Percentiles rank a stretch among this genome's conserved stretches.
phyloP scores from a whole-genome alignment of 1,140 invertebrate species.

The Drosophila ficusphila region DNA sequence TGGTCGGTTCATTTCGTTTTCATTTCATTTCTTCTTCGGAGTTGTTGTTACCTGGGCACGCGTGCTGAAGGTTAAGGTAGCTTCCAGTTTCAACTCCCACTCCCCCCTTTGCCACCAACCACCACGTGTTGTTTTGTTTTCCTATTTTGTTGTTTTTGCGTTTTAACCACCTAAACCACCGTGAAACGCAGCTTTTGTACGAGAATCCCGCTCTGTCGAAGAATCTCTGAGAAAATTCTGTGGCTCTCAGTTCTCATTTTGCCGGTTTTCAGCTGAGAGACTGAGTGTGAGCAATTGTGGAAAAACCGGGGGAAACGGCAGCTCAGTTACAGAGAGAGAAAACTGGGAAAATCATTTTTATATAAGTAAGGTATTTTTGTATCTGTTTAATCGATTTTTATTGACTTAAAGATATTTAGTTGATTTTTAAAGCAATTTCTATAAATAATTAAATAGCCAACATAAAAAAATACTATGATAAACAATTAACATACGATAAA shows the following conservation, averaged over 20 bases:
- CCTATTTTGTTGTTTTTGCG: constrained; percentile 23
- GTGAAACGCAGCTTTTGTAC: constrained; percentile 22
- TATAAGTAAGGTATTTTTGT: background rate
- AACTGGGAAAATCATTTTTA: background rate
- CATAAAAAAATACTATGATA: no score
- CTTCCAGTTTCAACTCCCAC: constrained; percentile 29
- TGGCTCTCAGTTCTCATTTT: constrained; percentile 9
- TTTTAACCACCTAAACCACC: constrained; percentile 1
- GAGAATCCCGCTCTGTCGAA: constrained; percentile 8
- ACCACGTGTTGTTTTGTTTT: constrained; percentile 52
- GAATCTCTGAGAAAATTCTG: constrained; percentile 6
- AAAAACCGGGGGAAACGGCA: background rate
- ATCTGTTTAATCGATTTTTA: no score
- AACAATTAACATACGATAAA: no score
- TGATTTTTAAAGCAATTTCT: no score
- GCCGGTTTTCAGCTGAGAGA: constrained; percentile 25
- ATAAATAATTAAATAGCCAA: no score
- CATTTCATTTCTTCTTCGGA: constrained; percentile 28
- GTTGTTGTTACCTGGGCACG: constrained; percentile 32
- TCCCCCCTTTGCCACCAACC: constrained; percentile 1
- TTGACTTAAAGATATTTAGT: no score
- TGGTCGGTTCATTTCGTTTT: constrained; percentile 37
- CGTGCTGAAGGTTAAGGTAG: constrained; percentile 61
- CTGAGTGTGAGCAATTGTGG: background rate
- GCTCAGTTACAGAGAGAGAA: constrained; percentile 6